Conservation (phyloP, 92 coral and sea anemone genomes). For the Zoanthus solanderi region DNA sequence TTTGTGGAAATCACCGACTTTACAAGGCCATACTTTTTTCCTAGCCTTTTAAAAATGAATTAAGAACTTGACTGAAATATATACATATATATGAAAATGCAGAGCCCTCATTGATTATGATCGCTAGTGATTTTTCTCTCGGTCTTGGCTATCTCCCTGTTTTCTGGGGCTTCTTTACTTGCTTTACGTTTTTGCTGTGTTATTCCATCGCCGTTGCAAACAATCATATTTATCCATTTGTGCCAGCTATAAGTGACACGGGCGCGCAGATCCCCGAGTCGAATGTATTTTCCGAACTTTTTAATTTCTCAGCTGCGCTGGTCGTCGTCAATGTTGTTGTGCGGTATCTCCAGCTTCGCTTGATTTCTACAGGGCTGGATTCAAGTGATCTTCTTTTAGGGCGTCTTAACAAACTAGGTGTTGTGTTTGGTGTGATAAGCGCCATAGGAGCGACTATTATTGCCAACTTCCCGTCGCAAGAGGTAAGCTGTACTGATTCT, state of each 20-base stretch:
- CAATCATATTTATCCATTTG: conserved; percentile 92
- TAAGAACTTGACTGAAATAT: not conserved
- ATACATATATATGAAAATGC: not conserved
- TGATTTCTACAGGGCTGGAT: conserved; percentile 72
- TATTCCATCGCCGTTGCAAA: conserved; percentile 88
- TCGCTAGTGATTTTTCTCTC: conserved; percentile 75
- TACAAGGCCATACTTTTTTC: not conserved
- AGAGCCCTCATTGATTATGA: conserved; percentile 36
- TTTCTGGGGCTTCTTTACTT: conserved; percentile 89
- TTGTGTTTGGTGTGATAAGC: conserved; percentile 80
- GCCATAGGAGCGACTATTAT: conserved; percentile 91
- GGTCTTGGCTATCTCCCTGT: conserved; percentile 96
- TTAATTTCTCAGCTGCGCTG: conserved; percentile 85
- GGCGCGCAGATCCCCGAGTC: conserved; percentile 96
- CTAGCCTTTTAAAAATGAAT: not conserved
- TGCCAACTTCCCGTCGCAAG: conserved; percentile 95
- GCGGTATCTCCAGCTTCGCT: conserved; percentile 87
- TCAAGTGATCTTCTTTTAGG: conserved; percentile 74
- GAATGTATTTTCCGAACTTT: conserved; percentile 89
- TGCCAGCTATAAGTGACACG: conserved; percentile 98
- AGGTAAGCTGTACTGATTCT: conserved; percentile 64
- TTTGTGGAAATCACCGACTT: conserved; percentile 7
- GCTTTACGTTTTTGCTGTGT: conserved; percentile 85
- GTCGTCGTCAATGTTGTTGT: conserved; percentile 80
- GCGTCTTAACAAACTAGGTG: conserved; percentile 82